A percentile compares a stretch with the other conserved stretches of the same genome.
Conservation (phyloP, 2,113 vertebrate genomes). For the Lynx canadensis region DNA sequence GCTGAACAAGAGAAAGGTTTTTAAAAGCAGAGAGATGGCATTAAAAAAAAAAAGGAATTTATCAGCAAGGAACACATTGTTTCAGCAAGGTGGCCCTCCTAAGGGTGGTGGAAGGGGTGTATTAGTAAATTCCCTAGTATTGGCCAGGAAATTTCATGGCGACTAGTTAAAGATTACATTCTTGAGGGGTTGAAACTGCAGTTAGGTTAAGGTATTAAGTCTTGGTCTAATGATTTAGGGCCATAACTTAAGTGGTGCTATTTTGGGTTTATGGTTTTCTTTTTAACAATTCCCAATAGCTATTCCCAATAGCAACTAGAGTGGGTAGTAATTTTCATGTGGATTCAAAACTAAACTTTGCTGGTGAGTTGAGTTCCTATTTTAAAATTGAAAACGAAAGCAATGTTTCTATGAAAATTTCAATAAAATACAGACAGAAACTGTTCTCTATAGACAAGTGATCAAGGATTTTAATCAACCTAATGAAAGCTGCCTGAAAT, state of each 20-base stretch:
- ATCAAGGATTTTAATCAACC: not conserved
- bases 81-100: not conserved
- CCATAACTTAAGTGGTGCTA: not conserved
- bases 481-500: not conserved
- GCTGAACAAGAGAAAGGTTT: not conserved
- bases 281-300: not conserved
- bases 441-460: not conserved
- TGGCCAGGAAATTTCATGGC: not conserved
- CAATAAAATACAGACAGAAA: slow-evolving; percentile 21
- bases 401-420: not conserved
- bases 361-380: not conserved
- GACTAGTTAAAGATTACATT: not conserved
- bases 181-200: not conserved
- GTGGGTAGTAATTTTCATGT: not conserved
- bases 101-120: not conserved
- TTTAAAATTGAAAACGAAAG: slow-evolving; percentile 21
- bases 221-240: not conserved
- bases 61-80: not conserved
- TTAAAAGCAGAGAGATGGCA: not conserved
- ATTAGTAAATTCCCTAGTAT: not conserved
- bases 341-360: not conserved
- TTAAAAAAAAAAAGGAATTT: not conserved
- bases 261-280: not conserved
- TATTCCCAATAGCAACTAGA: not conserved
- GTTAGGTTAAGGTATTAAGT: not conserved